A percentile compares a stretch with the other conserved stretches of the same genome.
phyloP scores from a whole-genome alignment of 2,113 vertebrate species.

The Halichoerus grypus region DNA sequence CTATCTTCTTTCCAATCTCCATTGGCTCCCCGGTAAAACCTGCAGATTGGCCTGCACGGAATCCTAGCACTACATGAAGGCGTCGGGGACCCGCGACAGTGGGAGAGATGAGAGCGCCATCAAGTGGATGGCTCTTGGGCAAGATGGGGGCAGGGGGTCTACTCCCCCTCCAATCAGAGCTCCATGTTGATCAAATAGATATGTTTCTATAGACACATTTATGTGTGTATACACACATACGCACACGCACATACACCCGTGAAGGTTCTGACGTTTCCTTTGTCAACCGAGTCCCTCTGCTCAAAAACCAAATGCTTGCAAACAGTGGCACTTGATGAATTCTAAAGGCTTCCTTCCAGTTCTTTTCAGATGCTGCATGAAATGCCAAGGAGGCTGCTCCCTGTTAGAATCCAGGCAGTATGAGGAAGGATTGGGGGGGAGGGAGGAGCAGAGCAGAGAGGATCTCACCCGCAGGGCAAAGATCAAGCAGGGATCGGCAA shows the following conservation, averaged over 20 bases:
- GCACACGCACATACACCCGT: not conserved
- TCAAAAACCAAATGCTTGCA: not conserved
- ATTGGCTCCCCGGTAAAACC: no score
- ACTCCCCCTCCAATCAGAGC: not conserved
- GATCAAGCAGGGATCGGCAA: not conserved
- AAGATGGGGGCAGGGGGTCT: not conserved
- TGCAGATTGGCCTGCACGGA: not conserved
- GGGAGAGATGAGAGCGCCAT: not conserved
- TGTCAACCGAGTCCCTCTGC: not conserved
- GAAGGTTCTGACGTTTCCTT: not conserved
- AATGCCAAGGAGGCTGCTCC: not conserved
- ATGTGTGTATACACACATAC: not conserved
- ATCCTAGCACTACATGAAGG: not conserved
- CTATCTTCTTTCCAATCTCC: not conserved
- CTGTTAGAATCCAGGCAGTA: not conserved
- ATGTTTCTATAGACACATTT: not conserved
- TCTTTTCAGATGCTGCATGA: not conserved
- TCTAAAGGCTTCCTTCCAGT: not conserved
- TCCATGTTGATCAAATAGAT: not conserved
- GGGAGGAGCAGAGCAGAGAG: no score
- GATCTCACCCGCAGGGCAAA: no score
- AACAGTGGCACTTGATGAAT: not conserved
- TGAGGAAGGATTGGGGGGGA: accelerated
- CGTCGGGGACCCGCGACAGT: not conserved
- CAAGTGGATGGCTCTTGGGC: not conserved